Conservation (phyloP, 2,797 vertebrate genomes). For the Danio aesculapii region DNA sequence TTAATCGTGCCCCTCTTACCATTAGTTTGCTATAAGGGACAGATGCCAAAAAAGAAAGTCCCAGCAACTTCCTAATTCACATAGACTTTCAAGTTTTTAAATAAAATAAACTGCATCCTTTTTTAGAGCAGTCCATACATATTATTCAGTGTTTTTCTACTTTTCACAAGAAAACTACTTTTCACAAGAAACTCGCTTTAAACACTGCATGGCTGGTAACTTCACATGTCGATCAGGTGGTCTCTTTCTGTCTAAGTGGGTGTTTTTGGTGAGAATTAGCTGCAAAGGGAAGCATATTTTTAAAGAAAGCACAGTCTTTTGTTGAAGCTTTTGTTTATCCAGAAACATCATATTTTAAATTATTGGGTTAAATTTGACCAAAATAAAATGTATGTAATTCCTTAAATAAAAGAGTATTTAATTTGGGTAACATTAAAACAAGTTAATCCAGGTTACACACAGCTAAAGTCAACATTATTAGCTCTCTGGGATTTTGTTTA, state of each 20-base stretch:
- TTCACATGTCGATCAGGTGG: not conserved
- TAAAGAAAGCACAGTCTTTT: not conserved
- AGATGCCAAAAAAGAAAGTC: too few species aligned
- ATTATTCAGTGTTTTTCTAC: not conserved
- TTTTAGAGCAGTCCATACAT: too few species aligned
- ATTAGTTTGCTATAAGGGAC: too few species aligned
- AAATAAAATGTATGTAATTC: not conserved
- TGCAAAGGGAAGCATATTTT: not conserved
- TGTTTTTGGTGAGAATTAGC: not conserved
- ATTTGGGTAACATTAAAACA: not conserved
- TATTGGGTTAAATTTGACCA: not conserved
- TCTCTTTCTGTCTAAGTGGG: conserved; percentile 15
- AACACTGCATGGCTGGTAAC: not conserved
- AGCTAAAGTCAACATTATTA: too few species aligned
- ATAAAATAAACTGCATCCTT: too few species aligned
- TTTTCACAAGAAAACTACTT: too few species aligned
- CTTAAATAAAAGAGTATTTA: not conserved
- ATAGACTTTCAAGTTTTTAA: too few species aligned
- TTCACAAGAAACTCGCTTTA: not conserved
- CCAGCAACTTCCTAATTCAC: too few species aligned
- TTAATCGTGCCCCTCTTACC: too few species aligned
- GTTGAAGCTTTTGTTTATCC: not conserved
- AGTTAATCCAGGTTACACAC: not conserved
- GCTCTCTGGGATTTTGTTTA: too few species aligned
- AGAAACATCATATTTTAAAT: too few species aligned